Evolutionary conservation across 2,888 invertebrate genomes (phyloP).

Genomic region (Hecatera dysodea): DNA sequence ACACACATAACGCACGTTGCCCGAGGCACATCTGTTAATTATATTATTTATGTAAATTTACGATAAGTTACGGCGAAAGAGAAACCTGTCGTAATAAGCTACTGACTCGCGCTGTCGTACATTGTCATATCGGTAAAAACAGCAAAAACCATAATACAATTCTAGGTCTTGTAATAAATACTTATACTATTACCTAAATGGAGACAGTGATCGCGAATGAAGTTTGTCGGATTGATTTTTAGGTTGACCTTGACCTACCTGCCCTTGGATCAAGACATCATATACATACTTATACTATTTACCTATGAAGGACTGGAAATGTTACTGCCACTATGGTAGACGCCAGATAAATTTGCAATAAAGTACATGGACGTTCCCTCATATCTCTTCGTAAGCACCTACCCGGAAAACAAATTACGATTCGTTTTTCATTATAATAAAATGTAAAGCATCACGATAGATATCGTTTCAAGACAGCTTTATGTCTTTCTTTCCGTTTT

Average conservation of each 20-base stretch:
- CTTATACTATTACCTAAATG: neutral
- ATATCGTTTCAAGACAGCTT: too few relatives aligned
- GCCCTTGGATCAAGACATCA: neutral
- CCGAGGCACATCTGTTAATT: constrained; percentile 67
- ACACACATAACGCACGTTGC: constrained; percentile 57
- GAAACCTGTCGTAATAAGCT: constrained; percentile 56
- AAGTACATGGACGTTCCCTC: too few relatives aligned
- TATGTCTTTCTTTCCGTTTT: too few relatives aligned
- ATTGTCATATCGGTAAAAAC: constrained; percentile 10
- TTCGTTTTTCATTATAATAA: too few relatives aligned
- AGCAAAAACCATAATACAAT: neutral
- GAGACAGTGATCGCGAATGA: neutral
- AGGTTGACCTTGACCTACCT: neutral
- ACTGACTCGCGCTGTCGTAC: constrained; percentile 11
- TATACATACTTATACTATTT: too few relatives aligned
- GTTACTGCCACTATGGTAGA: too few relatives aligned
- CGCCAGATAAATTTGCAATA: too few relatives aligned
- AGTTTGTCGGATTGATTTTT: neutral
- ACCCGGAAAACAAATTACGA: too few relatives aligned
- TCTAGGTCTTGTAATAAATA: neutral
- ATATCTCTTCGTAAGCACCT: too few relatives aligned
- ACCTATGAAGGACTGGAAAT: neutral
- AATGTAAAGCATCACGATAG: too few relatives aligned
- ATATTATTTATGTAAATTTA: constrained; percentile 75
- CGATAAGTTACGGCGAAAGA: constrained; percentile 63